These are phyloP conservation scores for Abrostola tripartita DNA, from an alignment of 2,888 invertebrate genomes.

Conservation along the genomic window DNA sequence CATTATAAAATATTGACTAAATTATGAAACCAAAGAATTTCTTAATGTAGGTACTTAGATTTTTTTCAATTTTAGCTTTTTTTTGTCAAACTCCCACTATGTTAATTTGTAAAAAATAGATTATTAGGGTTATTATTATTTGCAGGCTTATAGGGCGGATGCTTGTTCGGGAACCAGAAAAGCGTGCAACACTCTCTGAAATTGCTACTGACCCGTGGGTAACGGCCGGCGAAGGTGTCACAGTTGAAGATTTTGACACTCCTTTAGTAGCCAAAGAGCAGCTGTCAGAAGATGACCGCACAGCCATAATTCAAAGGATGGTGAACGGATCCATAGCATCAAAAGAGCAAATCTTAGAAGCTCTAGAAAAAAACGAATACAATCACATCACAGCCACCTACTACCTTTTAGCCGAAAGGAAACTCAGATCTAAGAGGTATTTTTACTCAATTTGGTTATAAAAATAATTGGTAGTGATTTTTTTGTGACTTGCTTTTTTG, in stretches of 20 bases:
- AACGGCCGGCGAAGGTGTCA: slow-evolving; percentile 85
- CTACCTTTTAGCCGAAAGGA: slow-evolving; percentile 97
- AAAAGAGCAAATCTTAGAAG: slow-evolving; percentile 97
- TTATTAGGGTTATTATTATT: slow-evolving; percentile 34
- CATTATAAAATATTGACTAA: neutral
- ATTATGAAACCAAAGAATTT: neutral
- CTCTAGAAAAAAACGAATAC: slow-evolving; percentile 98
- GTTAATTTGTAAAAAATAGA: neutral
- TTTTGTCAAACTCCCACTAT: too few relatives aligned
- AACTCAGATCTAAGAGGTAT: slow-evolving; percentile 93
- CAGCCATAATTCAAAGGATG: slow-evolving; percentile 97
- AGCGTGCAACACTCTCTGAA: slow-evolving; percentile 95
- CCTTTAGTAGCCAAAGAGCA: slow-evolving; percentile 97
- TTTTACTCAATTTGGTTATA: neutral
- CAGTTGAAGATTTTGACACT: slow-evolving; percentile 89
- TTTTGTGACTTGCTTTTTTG: too few relatives aligned
- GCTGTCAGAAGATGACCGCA: slow-evolving; percentile 96
- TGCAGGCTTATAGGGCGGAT: slow-evolving; percentile 95
- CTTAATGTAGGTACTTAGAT: neutral
- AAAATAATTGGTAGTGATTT: neutral
- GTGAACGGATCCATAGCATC: slow-evolving; percentile 97
- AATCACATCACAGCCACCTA: slow-evolving; percentile 99
- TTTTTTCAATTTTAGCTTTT: too few relatives aligned
- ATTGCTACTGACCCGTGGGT: slow-evolving; percentile 96
- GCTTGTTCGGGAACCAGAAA: slow-evolving; percentile 97